Evolutionary conservation across 2,113 vertebrate species (phyloP), one percentile per base, ranked within the genome.

Genomic region (Suricata suricatta): DNA sequence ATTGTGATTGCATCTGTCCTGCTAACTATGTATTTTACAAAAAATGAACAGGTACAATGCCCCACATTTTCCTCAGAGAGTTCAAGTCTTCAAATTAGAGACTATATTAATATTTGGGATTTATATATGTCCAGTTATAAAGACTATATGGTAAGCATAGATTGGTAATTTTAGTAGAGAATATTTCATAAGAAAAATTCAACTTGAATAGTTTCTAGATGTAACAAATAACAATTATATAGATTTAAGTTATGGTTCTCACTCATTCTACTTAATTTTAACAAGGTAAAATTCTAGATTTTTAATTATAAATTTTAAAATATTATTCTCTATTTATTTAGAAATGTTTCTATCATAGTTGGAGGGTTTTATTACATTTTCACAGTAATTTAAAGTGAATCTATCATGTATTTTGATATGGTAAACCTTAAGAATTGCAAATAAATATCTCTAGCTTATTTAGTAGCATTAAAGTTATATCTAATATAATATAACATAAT

Each of bases 361-460:
- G 17, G 33, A 90, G 23, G 90, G 23, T 92, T 92, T 90, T 93
- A 76, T 85, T 93, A 66, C 5, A 85, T 91, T 88, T 95, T 93
- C 35, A 81, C 4, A 35, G 47, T 86, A 86, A 88, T 82, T 92
- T 92, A 82, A 95, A 86, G 86, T 72, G 47, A 95, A 81, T 85
- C 50, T 90, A 35, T 38, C 29, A n/a, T 54, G 31, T 83, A 66
- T 72, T 21, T 93, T 96, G 57, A 72, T 85, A 92, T 33, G 21
- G 6, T 79, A 84, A 97, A 79, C 80, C 94, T 97, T 69, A 88
- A 23, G 25, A 93, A 93, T 47, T 89, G 33, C 5, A 94, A 77
- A 89, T 92, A 60, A 88, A 33, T 94, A 50, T 21, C 17, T 91
- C n/a, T 86, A 82, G 47, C 86, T 83, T 64, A 93, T 66, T 71